Evolutionary conservation across 2,888 invertebrate genomes (phyloP).

Genomic region (Tinea pellionella): DNA sequence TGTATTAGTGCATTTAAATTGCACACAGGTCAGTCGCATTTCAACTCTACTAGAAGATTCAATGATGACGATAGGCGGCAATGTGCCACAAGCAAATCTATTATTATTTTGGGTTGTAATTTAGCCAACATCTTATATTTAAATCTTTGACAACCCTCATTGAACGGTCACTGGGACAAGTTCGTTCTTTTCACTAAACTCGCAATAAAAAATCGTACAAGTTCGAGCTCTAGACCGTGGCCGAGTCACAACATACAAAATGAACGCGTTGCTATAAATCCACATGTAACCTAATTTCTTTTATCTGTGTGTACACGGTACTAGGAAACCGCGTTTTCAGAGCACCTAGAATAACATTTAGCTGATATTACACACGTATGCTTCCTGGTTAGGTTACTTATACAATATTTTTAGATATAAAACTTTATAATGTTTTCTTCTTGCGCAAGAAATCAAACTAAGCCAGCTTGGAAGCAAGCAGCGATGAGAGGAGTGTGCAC

Average conservation of each 20-base stretch:
- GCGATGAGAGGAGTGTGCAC: too few relatives aligned
- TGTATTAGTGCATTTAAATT: neutral
- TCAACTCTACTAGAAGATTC: neutral
- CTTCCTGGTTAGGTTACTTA: neutral
- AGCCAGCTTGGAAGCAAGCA: too few relatives aligned
- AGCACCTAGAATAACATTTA: conserved; percentile 6
- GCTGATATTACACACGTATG: neutral
- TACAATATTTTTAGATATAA: neutral
- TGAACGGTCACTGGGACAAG: conserved; percentile 58
- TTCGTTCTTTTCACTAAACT: conserved; percentile 57
- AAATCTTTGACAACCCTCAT: conserved; percentile 39
- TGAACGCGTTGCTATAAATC: conserved; percentile 13
- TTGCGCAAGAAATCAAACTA: too few relatives aligned
- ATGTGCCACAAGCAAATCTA: conserved; percentile 32
- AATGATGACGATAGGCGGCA: conserved; percentile 22
- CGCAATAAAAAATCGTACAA: conserved; percentile 60
- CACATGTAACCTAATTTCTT: conserved; percentile 12
- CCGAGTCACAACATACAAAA: conserved; percentile 18
- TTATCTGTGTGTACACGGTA: conserved; percentile 6
- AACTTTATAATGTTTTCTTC: too few relatives aligned
- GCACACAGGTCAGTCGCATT: conserved; percentile 4
- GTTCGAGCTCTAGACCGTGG: conserved; percentile 55
- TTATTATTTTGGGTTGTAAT: conserved; percentile 38
- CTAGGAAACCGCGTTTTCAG: neutral
- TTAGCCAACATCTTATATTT: conserved; percentile 36